Conservation (phyloP, 1,140 invertebrate genomes). For the Centruroides sculpturatus region DNA sequence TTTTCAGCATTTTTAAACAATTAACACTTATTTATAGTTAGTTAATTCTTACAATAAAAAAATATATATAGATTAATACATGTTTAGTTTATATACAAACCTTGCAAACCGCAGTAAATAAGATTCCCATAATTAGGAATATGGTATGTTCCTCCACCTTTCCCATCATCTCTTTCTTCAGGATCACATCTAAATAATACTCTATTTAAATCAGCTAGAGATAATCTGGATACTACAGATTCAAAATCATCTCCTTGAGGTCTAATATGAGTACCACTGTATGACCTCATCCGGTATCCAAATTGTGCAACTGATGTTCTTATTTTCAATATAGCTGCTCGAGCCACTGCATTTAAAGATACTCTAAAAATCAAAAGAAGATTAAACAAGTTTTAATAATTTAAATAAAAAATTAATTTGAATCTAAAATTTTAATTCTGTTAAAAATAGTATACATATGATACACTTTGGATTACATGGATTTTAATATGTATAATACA, state of each 20-base stretch:
- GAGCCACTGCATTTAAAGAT: slow-evolving; percentile 34
- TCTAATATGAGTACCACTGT: slow-evolving; percentile 8
- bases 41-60: background rate
- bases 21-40: too few relatives aligned
- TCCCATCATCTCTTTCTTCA: slow-evolving; percentile 74
- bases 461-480: too few relatives aligned
- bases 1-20: too few relatives aligned
- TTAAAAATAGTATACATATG: background rate
- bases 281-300: slow-evolving; percentile 16
- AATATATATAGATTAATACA: background rate
- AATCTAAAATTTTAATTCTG: background rate
- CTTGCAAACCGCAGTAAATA: slow-evolving; percentile 87
- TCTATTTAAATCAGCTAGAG: slow-evolving; percentile 64
- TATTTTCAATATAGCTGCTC: slow-evolving; percentile 21
- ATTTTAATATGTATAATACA: too few relatives aligned
- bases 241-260: slow-evolving; percentile 9
- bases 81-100: slow-evolving; percentile 24
- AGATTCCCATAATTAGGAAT: slow-evolving; percentile 71
- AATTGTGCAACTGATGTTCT: slow-evolving; percentile 14
- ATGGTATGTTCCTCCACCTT: slow-evolving; percentile 64
- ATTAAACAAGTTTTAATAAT: background rate
- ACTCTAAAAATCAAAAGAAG: slow-evolving; percentile 27
- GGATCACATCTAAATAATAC: slow-evolving; percentile 74
- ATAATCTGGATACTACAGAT: slow-evolving; percentile 40
- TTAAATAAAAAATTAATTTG: background rate